Conservation (phyloP, 2,888 invertebrate genomes). For the Pegoplata infirma region DNA sequence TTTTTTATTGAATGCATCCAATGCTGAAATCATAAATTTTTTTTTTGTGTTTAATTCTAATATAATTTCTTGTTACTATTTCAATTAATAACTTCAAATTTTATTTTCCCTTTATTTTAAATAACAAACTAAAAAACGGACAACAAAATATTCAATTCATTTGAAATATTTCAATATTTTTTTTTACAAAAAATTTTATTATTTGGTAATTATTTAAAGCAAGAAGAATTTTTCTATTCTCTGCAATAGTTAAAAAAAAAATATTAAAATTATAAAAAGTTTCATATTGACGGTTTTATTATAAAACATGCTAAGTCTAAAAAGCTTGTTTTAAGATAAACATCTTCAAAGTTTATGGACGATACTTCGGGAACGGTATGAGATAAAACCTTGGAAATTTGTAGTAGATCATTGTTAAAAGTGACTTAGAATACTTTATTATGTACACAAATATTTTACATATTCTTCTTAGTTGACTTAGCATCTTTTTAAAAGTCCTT, state of each 20-base stretch:
- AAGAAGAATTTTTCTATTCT: constrained; percentile 75
- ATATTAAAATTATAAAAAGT: neutral
- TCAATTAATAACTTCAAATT: constrained; percentile 13
- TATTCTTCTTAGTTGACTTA: too few relatives aligned
- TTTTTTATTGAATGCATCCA: constrained; percentile 30
- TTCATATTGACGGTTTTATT: too few relatives aligned
- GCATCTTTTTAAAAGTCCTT: too few relatives aligned
- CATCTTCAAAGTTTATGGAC: too few relatives aligned
- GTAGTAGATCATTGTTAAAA: too few relatives aligned
- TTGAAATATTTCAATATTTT: neutral
- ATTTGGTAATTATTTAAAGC: constrained; percentile 59
- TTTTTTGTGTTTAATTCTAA: constrained; percentile 3
- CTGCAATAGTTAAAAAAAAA: constrained; percentile 68
- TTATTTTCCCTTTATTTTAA: constrained; percentile 40
- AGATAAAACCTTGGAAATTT: too few relatives aligned
- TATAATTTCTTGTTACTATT: neutral
- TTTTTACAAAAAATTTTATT: neutral
- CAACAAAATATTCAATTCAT: constrained; percentile 23
- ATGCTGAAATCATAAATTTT: constrained; percentile 48
- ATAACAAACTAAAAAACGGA: constrained; percentile 44
- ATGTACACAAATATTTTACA: too few relatives aligned
- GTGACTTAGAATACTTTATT: too few relatives aligned
- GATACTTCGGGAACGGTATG: too few relatives aligned
- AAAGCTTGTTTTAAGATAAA: too few relatives aligned
- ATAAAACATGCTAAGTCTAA: too few relatives aligned